A percentile compares a stretch with the other conserved stretches of the same genome.
phyloP scores from a whole-genome alignment of 2,888 invertebrate species.

The Xestobium rufovillosum region DNA sequence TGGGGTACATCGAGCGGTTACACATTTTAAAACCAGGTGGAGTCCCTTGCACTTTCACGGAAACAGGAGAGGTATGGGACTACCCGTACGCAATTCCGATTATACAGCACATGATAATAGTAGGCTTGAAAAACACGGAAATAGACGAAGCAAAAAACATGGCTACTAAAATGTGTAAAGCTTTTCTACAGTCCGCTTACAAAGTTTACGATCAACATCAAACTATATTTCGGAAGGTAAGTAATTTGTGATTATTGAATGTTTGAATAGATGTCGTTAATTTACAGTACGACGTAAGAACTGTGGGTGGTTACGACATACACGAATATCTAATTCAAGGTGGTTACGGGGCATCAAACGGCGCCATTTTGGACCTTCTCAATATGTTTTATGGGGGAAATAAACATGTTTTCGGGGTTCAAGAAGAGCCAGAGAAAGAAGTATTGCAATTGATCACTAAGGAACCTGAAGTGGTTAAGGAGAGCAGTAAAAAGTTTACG shows the following conservation, averaged over 20 bases:
- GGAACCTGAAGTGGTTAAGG: too few relatives aligned
- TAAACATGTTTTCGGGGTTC: too few relatives aligned
- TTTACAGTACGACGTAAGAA: constrained; percentile 54
- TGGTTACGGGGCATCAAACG: too few relatives aligned
- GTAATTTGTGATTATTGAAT: background rate
- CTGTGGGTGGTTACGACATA: constrained; percentile 57
- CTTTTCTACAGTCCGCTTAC: constrained; percentile 77
- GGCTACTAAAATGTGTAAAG: constrained; percentile 66
- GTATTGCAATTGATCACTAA: too few relatives aligned
- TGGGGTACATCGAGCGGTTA: constrained; percentile 62
- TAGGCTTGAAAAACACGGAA: constrained; percentile 65
- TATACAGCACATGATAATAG: constrained; percentile 75
- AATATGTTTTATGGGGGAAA: too few relatives aligned
- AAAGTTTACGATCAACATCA: constrained; percentile 61
- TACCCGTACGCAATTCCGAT: constrained; percentile 94
- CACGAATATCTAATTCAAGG: too few relatives aligned
- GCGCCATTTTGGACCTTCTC: too few relatives aligned
- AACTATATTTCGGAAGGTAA: constrained; percentile 80
- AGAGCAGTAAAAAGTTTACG: too few relatives aligned
- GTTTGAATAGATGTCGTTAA: constrained; percentile 16
- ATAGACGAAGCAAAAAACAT: constrained; percentile 55
- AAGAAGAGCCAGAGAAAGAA: too few relatives aligned
- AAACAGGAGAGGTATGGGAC: constrained; percentile 85
- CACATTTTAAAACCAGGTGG: constrained; percentile 66
- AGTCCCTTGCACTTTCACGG: constrained; percentile 68